Evolutionary conservation across 2,888 invertebrate genomes (phyloP), one percentile per base, ranked within the genome.

Genomic region (Brachyptera putata): DNA sequence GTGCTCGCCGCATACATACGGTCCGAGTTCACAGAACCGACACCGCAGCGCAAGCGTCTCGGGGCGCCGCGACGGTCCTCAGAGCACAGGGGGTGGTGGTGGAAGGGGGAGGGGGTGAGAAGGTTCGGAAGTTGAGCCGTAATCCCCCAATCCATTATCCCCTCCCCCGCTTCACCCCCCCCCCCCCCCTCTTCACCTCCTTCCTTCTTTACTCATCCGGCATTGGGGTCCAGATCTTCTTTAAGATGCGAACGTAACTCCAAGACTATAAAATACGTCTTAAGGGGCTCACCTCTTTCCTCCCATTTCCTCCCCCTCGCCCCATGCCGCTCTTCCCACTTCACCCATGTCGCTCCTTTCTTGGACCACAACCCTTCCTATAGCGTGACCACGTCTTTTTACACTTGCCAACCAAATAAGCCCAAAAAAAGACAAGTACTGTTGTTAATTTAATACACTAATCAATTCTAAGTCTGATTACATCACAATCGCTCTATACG

Each of bases 211-310:
- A n/a, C 43, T 68, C 65, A 22, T 24, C 36, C n/a, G 13, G 39
- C 53, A 50, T 65, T 58, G 57, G 62, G 58, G 63, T 65, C 68
- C 67, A 70, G 71, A 71, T 72, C 72, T 72, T 71, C 68, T 70
- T 70, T 70, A 71, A 72, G 71, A 68, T 71, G 69, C 68, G 70
- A 13, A 18, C 34, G 53, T 21, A 11, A 53, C 53, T 53, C 21
- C 36, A 2, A 36, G 53, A 53, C 53, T 53, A 53, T 53, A 53
- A 53, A 53, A 53, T 53, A 53, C 53, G 53, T 53, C 53, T 53
- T 53, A 53, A 53, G 36, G 36, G 74, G 73, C 73, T 74, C 73
- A 70, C 64, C 61, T 68, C 57, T 41, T 59, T 60, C 57, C 56
- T 61, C 61, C 57, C 61, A 49, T 43, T 56, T 66, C 66, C 63